Conservation (phyloP, 2,113 vertebrate genomes). For the Pardalotus punctatus region DNA sequence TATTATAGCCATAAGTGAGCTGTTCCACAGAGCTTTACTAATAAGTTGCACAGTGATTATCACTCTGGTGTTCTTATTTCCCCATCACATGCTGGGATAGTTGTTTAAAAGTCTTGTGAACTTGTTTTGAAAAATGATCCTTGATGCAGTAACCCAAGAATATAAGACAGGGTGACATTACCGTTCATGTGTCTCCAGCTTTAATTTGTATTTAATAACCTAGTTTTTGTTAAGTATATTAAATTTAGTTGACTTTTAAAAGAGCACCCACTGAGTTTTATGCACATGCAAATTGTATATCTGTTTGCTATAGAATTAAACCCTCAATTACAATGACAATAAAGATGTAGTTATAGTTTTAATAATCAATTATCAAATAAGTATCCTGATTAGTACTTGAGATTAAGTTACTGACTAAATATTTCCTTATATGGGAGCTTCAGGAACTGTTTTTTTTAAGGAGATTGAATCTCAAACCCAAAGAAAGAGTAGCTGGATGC, state of each 20-base stretch:
- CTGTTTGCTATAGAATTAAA: conserved; percentile 47
- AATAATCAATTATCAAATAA: conserved; percentile 57
- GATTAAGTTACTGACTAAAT: conserved; percentile 18
- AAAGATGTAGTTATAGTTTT: conserved; percentile 55
- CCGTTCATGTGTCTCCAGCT: conserved; percentile 12
- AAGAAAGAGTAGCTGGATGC: background rate
- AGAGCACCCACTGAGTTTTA: conserved; percentile 48
- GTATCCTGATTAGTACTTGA: conserved; percentile 28
- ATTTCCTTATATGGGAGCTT: background rate
- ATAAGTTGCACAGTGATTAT: conserved; percentile 39
- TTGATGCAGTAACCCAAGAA: background rate
- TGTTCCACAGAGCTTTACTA: conserved; percentile 22
- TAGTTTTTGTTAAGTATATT: conserved; percentile 59
- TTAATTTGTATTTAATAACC: conserved; percentile 61
- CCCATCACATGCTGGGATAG: background rate
- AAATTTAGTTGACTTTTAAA: conserved; percentile 47
- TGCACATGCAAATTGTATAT: conserved; percentile 54
- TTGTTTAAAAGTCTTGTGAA: conserved; percentile 32
- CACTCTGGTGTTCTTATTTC: conserved; percentile 7
- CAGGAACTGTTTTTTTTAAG: background rate
- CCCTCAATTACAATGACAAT: conserved; percentile 39
- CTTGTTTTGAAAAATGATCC: conserved; percentile 46
- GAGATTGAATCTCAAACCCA: background rate
- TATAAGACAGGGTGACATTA: background rate
- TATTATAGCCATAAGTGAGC: background rate